A percentile compares a stretch with the other conserved stretches of the same genome.
Evolutionary conservation across 1,140 invertebrate species (phyloP).

Genomic region (Batillaria attramentaria): DNA sequence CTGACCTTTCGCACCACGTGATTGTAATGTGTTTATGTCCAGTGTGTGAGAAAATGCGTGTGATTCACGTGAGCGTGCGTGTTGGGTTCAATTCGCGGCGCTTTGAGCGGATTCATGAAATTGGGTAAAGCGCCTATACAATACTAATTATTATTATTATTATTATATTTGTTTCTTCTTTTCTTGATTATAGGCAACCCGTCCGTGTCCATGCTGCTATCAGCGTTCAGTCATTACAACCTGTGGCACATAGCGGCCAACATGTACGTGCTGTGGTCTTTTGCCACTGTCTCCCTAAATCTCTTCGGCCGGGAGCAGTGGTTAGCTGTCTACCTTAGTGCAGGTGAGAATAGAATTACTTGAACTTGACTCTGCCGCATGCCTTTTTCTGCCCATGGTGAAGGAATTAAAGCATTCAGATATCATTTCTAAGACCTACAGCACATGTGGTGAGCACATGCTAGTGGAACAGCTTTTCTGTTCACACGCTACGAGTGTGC

Average conservation of each 20-base stretch:
- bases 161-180: conserved; percentile 4
- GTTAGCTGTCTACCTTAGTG: conserved; percentile 89
- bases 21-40: too few relatives aligned
- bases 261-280: conserved; percentile 96
- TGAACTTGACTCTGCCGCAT: neutral
- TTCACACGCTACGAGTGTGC: too few relatives aligned
- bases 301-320: conserved; percentile 93
- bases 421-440: neutral
- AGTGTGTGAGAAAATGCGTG: too few relatives aligned
- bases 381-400: neutral
- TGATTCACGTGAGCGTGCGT: too few relatives aligned
- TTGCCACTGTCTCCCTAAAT: conserved; percentile 77
- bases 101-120: too few relatives aligned
- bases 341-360: conserved; percentile 36
- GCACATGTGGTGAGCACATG: neutral
- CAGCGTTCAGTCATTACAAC: conserved; percentile 94
- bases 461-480: too few relatives aligned
- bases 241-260: conserved; percentile 89
- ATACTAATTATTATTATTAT: too few relatives aligned
- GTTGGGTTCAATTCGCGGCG: too few relatives aligned
- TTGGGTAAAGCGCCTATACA: too few relatives aligned
- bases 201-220: conserved; percentile 89
- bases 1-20: too few relatives aligned
- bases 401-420: neutral
- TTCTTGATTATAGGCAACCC: conserved; percentile 63